phyloP scores from a whole-genome alignment of 2,888 invertebrate species.

The Muscina levida region DNA sequence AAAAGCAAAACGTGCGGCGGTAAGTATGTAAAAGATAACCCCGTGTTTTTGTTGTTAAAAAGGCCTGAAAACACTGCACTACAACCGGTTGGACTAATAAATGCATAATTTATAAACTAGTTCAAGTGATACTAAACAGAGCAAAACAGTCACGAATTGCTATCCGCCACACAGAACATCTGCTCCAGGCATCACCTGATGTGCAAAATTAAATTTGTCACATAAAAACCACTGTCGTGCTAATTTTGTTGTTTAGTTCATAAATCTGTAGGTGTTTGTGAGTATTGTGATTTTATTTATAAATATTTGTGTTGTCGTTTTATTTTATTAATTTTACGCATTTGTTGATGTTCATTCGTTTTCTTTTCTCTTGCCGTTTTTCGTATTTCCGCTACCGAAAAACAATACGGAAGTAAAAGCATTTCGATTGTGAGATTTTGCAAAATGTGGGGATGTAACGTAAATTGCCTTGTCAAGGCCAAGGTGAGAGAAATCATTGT shows the following conservation, averaged over 20 bases:
- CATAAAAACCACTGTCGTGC: background rate
- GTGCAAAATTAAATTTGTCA: no score
- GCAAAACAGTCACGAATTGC: no score
- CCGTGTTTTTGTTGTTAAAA: background rate
- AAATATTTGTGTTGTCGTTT: no score
- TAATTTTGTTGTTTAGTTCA: background rate
- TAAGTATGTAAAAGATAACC: background rate
- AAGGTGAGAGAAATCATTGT: constrained; percentile 64
- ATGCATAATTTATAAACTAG: background rate
- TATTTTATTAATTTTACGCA: background rate
- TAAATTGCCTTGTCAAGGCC: constrained; percentile 58
- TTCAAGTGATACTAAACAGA: no score
- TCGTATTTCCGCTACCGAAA: constrained; percentile 4
- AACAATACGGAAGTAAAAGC: background rate
- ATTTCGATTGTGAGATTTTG: constrained; percentile 24
- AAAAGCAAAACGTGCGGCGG: background rate
- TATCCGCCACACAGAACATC: no score
- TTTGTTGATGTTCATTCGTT: background rate
- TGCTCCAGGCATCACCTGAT: background rate
- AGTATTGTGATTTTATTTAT: background rate
- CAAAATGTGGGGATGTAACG: constrained; percentile 30
- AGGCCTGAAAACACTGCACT: background rate
- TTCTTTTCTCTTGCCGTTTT: background rate
- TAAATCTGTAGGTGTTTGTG: no score
- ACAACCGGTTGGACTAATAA: background rate